Conservation (phyloP, 2,888 invertebrate species). For the Cyclophora albipunctata region DNA sequence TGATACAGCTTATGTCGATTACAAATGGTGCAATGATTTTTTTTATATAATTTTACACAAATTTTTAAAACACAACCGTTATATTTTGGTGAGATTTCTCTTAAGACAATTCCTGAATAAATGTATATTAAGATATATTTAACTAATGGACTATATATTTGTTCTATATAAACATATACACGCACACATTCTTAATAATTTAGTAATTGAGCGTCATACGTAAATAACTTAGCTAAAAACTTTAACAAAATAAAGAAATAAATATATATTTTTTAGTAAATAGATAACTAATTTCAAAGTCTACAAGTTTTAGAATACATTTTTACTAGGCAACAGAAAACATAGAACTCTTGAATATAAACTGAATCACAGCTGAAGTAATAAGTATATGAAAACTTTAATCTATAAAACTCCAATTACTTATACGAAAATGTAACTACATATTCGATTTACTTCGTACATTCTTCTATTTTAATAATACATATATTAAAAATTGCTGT, state of each 20-base stretch:
- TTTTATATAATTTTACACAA: neutral
- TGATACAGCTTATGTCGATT: too few relatives aligned
- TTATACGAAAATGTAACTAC: constrained; percentile 6
- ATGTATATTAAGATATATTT: constrained; percentile 26
- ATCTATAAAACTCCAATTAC: constrained; percentile 3
- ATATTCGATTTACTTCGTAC: constrained; percentile 19
- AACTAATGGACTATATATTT: constrained; percentile 51
- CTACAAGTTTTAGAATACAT: constrained; percentile 9
- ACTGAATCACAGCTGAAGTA: constrained; percentile 26
- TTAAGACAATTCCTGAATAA: neutral
- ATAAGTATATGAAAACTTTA: constrained; percentile 1
- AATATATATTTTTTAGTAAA: constrained; percentile 18
- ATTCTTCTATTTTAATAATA: constrained; percentile 3
- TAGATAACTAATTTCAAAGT: constrained; percentile 23
- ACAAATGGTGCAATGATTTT: too few relatives aligned
- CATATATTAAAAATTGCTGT: constrained; percentile 11
- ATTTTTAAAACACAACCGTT: constrained; percentile 44
- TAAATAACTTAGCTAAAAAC: constrained; percentile 42
- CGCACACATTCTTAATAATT: constrained; percentile 18
- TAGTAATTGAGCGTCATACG: constrained; percentile 62
- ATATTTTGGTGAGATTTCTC: constrained; percentile 19
- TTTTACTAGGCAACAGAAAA: constrained; percentile 13
- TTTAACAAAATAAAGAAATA: constrained; percentile 21
- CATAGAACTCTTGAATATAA: constrained; percentile 19
- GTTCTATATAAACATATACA: constrained; percentile 26